Evolutionary conservation across 2,113 vertebrate species (phyloP), one percentile per base, ranked within the genome.

Genomic region (Dunckerocampus dactyliophorus): DNA sequence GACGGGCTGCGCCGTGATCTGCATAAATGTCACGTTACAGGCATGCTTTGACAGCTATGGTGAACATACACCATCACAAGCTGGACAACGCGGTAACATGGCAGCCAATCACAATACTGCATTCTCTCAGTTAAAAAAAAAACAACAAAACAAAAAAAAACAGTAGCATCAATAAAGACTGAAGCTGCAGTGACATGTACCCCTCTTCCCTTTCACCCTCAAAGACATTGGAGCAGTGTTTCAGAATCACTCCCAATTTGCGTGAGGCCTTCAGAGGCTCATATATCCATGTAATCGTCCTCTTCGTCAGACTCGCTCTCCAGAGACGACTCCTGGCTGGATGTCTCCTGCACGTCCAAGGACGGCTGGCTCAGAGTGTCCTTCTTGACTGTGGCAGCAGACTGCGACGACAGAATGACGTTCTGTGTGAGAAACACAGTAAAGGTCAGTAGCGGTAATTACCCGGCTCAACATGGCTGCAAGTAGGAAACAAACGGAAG

Each of bases 251-350:
- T 13, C 28, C 15, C 39, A 14, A 43, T 12, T 14, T 14, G 13
- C 39, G 12, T 43, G 0, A 53, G 14, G 49, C 60, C 61, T 49
- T 54, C 17, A 0, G 68, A 46, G 20, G 37, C 65, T 97, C 92
- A 97, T 79, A 94, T 91, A 87, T 99, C 97, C 97, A 98, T 98
- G 90, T 93, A 94, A 72, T 98, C 95, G 2, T 97, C 89, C 69
- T 98, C 95, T 79, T 98, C 95, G 6, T 99, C 96, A 0, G 95
- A 94, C 86, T 99, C 96, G 31, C 97, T 99, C 85, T 98, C 96
- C 79, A 97, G 89, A 0, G 95, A 98, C 12, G 97, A 98, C 87
- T 98, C 96, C 88, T 98, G 97, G 89, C 96, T 98, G 39, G 96
- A 98, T 0, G 93, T 97, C 88, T 99, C 97, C 79, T 97, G 93